phyloP scores from a whole-genome alignment of 1,140 invertebrate species.

The Eufriesea mexicana region DNA sequence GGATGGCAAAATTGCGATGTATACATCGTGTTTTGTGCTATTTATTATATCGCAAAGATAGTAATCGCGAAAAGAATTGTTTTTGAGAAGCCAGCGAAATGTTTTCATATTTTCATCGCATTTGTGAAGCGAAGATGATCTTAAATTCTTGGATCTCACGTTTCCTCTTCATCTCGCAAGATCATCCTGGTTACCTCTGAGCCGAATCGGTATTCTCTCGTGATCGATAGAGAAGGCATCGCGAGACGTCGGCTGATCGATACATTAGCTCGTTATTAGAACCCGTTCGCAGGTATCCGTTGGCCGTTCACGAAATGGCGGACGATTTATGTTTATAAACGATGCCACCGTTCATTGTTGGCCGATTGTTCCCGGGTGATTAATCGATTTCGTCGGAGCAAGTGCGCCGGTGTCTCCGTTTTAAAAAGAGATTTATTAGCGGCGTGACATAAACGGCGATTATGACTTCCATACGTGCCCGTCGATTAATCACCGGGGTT shows the following conservation, averaged over 20 bases:
- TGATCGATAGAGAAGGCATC: too few relatives aligned
- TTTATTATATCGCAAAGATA: too few relatives aligned
- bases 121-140: too few relatives aligned
- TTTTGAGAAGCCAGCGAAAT: too few relatives aligned
- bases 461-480: slow-evolving; percentile 54
- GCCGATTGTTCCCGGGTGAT: slow-evolving; percentile 40
- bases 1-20: too few relatives aligned
- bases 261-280: slow-evolving; percentile 38
- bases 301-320: slow-evolving; percentile 34
- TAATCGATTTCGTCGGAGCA: slow-evolving; percentile 47
- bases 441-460: slow-evolving; percentile 50
- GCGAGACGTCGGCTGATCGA: slow-evolving; percentile 4
- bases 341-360: slow-evolving; percentile 51
- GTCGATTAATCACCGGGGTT: slow-evolving; percentile 45
- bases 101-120: too few relatives aligned
- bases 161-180: too few relatives aligned
- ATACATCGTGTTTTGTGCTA: too few relatives aligned
- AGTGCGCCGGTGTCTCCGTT: slow-evolving; percentile 52
- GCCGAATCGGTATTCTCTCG: too few relatives aligned
- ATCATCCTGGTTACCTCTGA: too few relatives aligned
- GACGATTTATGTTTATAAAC: slow-evolving; percentile 55
- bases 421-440: slow-evolving; percentile 61
- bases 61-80: too few relatives aligned
- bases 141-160: too few relatives aligned
- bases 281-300: neutral